Percentiles rank a stretch among this genome's conserved stretches.
These are phyloP conservation scores for Sciaenops ocellatus DNA, from an alignment of 2,797 vertebrate genomes.

Conservation along the genomic window DNA sequence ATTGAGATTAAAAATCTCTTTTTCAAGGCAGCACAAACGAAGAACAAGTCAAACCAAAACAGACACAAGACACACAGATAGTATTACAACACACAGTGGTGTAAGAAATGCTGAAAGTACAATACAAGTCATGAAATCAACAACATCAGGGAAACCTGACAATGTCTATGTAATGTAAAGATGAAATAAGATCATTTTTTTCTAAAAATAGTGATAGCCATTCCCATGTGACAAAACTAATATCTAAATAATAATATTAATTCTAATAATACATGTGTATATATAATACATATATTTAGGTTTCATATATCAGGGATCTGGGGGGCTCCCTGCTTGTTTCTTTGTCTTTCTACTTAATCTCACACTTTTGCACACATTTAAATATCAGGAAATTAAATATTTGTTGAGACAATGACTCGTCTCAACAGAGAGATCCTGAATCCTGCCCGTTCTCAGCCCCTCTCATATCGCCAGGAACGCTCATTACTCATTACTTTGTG, in stretches of 20 bases:
- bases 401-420: constrained; percentile 43
- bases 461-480: constrained; percentile 46
- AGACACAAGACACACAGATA: no score
- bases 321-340: background rate
- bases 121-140: no score
- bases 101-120: no score
- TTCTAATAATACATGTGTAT: background rate
- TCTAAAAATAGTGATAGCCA: background rate
- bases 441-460: constrained; percentile 21
- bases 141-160: background rate
- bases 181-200: background rate
- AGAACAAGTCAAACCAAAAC: no score
- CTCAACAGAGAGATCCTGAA: constrained; percentile 40
- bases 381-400: constrained; percentile 50
- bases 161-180: background rate
- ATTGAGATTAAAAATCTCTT: no score
- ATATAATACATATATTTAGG: background rate
- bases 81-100: no score
- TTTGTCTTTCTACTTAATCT: constrained; percentile 30
- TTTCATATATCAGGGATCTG: background rate
- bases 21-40: no score
- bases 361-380: constrained; percentile 35
- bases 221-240: background rate
- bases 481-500: constrained; percentile 60
- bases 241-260: constrained; percentile 1